Evolutionary conservation across 2,888 invertebrate species (phyloP), one percentile per base, ranked within the genome.

Genomic region (Thereva unica): DNA sequence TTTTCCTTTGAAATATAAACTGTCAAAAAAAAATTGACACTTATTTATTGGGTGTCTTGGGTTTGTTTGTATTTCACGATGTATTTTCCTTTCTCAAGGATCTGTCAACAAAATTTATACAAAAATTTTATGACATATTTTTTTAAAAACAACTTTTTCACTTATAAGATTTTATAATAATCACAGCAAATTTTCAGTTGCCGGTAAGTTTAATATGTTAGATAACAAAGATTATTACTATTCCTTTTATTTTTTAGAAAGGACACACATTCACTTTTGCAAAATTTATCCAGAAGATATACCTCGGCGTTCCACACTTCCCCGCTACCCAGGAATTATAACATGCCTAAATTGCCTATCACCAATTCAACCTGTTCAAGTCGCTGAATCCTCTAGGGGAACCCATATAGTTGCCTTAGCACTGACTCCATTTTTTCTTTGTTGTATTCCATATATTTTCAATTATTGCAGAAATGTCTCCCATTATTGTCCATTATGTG

Each of bases 401-500:
- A 59, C 59, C 4, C 45, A 59, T 59, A 5, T n/a, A 6, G 8
- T 37, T 4, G 45, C 45, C 8, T 23, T 8, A 5, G 8, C 34
- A 9, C 10, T 59, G 47, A 35, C n/a, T 45, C 45, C 45, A 0
- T 1, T 59, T 4, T 45, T 35, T 7, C 37, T 59, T n/a, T 59
- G 34, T 35, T 59, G 59, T 45, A 7, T 59, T 6, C 59, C 59
- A 10, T 59, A 47, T 35, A 34, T 47, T 35, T 7, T 38, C 5
- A 49, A 35, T 4, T 9, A 35, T n/a, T 44, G 7, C 5, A 45
- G 38, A 37, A n/a, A 9, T 37, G 45, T 49, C 4, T 4, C 47
- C 5, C 45, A 47, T 49, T 78, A 77, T 40, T 83, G 76, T 61
- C 83, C 65, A 67, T 83, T 83, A 2, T 83, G 78, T n/a, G 83